Evolutionary conservation across 2,888 invertebrate genomes (phyloP).

Genomic region (Heteropelma amictum): DNA sequence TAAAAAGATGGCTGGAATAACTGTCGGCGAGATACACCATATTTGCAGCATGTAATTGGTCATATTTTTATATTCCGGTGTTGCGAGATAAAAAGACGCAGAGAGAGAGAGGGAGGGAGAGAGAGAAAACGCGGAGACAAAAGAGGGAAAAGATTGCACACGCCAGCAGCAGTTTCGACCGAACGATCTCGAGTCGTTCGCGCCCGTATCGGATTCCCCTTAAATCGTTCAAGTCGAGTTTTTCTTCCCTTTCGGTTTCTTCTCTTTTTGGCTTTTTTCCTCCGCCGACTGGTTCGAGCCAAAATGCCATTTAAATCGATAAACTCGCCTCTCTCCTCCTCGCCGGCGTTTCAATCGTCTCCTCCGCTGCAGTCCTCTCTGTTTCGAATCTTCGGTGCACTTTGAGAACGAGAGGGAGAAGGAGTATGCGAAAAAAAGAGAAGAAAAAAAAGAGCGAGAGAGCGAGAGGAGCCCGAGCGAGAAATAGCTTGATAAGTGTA

Average conservation of each 20-base stretch:
- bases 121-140: constrained; percentile 25
- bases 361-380: neutral
- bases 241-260: constrained; percentile 21
- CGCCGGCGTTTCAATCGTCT: constrained; percentile 26
- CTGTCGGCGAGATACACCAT: constrained; percentile 64
- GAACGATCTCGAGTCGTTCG: constrained; percentile 41
- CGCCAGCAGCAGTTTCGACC: constrained; percentile 43
- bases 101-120: constrained; percentile 31
- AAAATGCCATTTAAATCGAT: constrained; percentile 58
- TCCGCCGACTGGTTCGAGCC: constrained; percentile 42
- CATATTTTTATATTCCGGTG: constrained; percentile 68
- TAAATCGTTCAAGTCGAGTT: constrained; percentile 56
- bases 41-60: constrained; percentile 75
- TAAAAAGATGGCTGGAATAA: constrained; percentile 55
- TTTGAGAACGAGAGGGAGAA: neutral
- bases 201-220: constrained; percentile 56
- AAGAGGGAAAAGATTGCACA: constrained; percentile 26
- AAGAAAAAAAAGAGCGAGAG: neutral
- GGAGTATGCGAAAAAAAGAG: neutral
- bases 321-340: constrained; percentile 16
- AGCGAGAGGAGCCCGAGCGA: neutral
- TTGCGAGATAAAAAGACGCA: constrained; percentile 39
- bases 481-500: constrained; percentile 21
- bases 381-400: neutral
- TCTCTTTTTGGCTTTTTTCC: neutral